Conservation (phyloP, 2,888 invertebrate species). For the Brenthis daphne region DNA sequence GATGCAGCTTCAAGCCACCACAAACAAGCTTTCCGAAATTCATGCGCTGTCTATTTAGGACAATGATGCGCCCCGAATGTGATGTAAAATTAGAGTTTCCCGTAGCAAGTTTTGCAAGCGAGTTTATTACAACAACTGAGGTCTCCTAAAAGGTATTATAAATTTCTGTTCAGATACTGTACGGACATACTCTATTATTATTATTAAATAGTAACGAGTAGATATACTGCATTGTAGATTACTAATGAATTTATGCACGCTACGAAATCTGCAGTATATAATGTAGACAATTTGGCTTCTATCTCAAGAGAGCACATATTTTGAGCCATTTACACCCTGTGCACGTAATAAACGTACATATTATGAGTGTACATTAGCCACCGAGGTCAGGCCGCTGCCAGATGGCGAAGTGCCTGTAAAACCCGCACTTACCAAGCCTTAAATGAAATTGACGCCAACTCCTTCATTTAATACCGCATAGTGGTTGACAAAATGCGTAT, state of each 20-base stretch:
- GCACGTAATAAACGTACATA: constrained; percentile 39
- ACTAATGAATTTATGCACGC: constrained; percentile 18
- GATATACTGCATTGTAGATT: background rate
- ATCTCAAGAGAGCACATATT: constrained; percentile 35
- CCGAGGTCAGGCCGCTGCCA: constrained; percentile 36
- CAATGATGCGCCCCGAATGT: no score
- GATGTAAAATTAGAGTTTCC: no score
- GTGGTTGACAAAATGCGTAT: constrained; percentile 19
- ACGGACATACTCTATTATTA: background rate
- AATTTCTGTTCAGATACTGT: background rate
- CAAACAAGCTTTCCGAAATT: no score
- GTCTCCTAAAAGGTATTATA: no score
- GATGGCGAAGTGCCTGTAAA: constrained; percentile 40
- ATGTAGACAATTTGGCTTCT: constrained; percentile 27
- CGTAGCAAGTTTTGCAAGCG: no score
- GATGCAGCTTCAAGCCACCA: no score
- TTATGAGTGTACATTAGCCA: constrained; percentile 39
- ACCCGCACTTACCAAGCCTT: constrained; percentile 37
- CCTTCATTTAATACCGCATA: constrained; percentile 29
- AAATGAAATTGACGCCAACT: constrained; percentile 35
- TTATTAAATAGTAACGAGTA: background rate
- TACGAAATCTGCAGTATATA: constrained; percentile 18
- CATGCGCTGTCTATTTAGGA: no score
- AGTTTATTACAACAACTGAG: no score
- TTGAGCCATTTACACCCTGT: constrained; percentile 37